A percentile compares a stretch with the other conserved stretches of the same genome.
Evolutionary conservation across 2,113 vertebrate genomes (phyloP).

Genomic region (Podiceps cristatus): DNA sequence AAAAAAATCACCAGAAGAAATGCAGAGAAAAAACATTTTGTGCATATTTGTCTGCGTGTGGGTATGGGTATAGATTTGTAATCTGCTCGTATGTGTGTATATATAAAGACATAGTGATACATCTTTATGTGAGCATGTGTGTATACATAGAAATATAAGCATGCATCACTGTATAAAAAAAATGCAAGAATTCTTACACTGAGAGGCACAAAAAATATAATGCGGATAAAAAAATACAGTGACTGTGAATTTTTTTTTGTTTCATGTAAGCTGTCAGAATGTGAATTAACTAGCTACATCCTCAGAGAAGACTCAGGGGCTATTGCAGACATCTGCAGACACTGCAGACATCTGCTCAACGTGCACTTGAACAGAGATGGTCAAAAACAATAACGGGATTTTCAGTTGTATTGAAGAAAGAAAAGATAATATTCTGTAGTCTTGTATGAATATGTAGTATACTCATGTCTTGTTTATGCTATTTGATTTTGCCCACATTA

Average conservation of each 20-base stretch:
- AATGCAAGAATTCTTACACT: neutral
- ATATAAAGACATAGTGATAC: neutral
- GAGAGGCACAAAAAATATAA: neutral
- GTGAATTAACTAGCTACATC: constrained; percentile 38
- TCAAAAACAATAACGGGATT: constrained; percentile 53
- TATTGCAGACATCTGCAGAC: neutral
- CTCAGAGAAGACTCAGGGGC: constrained; percentile 22
- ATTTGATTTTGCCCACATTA: constrained; percentile 9
- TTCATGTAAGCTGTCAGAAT: constrained; percentile 16
- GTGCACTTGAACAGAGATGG: neutral
- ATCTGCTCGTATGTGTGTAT: neutral
- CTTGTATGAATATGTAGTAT: constrained; percentile 1
- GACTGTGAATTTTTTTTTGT: neutral
- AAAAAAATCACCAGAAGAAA: neutral
- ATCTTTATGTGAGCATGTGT: neutral
- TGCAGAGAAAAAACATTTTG: neutral
- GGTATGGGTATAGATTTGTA: neutral
- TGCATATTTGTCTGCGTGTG: neutral
- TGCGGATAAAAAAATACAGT: neutral
- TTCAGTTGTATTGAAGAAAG: constrained; percentile 4
- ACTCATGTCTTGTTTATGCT: neutral
- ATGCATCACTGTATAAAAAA: neutral
- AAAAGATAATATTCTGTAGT: constrained; percentile 14
- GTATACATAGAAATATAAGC: neutral
- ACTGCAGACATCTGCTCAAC: constrained; percentile 36